Conservation (phyloP, 2,888 invertebrate species). For the Pterostichus madidus region DNA sequence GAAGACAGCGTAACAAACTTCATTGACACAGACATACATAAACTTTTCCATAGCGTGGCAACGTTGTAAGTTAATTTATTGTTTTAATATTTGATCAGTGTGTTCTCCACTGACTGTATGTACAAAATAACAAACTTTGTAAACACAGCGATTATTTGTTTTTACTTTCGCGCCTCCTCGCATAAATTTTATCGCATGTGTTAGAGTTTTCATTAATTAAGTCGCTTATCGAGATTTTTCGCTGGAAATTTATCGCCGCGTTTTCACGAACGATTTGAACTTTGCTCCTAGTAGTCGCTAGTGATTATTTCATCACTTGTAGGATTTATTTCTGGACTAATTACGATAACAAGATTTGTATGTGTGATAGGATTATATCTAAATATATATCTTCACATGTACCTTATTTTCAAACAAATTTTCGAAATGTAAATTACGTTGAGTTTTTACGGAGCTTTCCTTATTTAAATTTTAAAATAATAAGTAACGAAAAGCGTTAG, state of each 20-base stretch:
- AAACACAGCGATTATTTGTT: slow-evolving; percentile 57
- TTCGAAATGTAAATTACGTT: no score
- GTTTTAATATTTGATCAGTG: slow-evolving; percentile 64
- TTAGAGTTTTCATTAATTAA: slow-evolving; percentile 66
- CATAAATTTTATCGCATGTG: slow-evolving; percentile 66
- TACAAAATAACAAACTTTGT: not conserved
- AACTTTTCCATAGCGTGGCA: not conserved
- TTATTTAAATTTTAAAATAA: no score
- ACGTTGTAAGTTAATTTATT: slow-evolving; percentile 48
- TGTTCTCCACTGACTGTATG: slow-evolving; percentile 36
- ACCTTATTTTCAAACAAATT: no score
- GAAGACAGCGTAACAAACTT: no score
- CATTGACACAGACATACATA: no score
- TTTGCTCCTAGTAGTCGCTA: not conserved
- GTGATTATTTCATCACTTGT: slow-evolving; percentile 64
- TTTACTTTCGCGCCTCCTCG: slow-evolving; percentile 52
- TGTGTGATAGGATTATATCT: not conserved
- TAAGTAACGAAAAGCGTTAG: no score
- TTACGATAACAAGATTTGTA: slow-evolving; percentile 28
- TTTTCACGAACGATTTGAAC: slow-evolving; percentile 48
- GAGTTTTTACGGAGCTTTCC: no score
- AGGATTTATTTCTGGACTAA: slow-evolving; percentile 49
- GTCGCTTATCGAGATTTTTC: slow-evolving; percentile 65
- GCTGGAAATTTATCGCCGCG: slow-evolving; percentile 47
- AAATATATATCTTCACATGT: slow-evolving; percentile 8